Conservation (phyloP, 2,888 invertebrate genomes). For the Morpho achilles region DNA sequence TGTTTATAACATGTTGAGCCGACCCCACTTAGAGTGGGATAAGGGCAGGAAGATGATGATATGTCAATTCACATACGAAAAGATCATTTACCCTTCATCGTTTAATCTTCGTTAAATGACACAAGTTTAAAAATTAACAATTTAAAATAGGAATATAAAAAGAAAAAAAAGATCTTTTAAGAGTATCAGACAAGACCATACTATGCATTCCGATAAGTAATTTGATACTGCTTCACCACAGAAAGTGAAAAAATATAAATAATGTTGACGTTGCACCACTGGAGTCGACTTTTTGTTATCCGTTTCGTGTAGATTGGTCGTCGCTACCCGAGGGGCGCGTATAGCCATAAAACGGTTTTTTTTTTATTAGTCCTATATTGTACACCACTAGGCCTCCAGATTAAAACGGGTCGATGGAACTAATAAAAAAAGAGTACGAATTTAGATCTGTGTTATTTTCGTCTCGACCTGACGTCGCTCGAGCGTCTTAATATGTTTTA, state of each 20-base stretch:
- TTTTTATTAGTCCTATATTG: conserved; percentile 50
- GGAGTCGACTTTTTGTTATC: conserved; percentile 53
- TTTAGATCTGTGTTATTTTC: conserved; percentile 41
- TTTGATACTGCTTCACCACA: conserved; percentile 60
- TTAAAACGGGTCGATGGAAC: conserved; percentile 46
- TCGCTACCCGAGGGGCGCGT: conserved; percentile 49
- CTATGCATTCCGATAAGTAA: conserved; percentile 71
- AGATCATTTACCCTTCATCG: no score
- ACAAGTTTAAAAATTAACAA: no score
- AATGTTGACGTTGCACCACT: conserved; percentile 57
- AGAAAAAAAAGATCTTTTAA: neutral
- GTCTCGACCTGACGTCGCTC: conserved; percentile 3
- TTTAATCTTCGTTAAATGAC: no score
- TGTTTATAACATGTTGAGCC: no score
- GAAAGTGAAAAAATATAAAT: conserved; percentile 62
- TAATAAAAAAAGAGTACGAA: conserved; percentile 47
- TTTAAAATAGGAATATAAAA: no score
- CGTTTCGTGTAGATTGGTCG: conserved; percentile 50
- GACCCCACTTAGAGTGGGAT: no score
- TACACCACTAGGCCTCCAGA: conserved; percentile 51
- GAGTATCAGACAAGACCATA: conserved; percentile 32
- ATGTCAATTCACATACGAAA: no score
- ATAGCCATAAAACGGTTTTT: conserved; percentile 50
- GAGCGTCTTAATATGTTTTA: conserved; percentile 8
- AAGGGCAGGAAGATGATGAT: no score